These are phyloP conservation scores for Drosophila mauritiana DNA, from an alignment of 1,140 invertebrate species.

Conservation along the genomic window DNA sequence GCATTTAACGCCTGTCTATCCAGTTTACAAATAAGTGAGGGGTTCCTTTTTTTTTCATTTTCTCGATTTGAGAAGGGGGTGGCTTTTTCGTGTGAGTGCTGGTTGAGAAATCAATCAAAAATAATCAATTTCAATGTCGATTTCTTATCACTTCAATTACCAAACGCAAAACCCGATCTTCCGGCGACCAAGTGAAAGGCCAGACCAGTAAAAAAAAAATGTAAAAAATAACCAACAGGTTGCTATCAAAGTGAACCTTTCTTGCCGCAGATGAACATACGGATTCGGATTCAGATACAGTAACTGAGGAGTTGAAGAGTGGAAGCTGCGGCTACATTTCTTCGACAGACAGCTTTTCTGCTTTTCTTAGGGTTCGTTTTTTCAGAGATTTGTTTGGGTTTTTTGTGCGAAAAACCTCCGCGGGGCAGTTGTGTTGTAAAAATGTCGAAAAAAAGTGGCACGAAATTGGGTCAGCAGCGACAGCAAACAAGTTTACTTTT, in stretches of 20 bases:
- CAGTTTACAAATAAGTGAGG: constrained; percentile 35
- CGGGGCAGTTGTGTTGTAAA: constrained; percentile 51
- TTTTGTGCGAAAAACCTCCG: constrained; percentile 56
- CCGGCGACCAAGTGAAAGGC: constrained; percentile 65
- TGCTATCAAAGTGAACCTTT: constrained; percentile 35
- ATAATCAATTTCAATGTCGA: constrained; percentile 51
- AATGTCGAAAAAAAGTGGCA: constrained; percentile 70
- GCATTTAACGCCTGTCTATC: constrained; percentile 40
- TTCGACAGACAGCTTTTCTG: constrained; percentile 19
- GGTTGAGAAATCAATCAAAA: constrained; percentile 33
- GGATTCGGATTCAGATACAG: constrained; percentile 7
- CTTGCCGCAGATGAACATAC: constrained; percentile 18
- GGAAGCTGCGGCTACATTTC: constrained; percentile 20
- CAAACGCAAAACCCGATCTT: constrained; percentile 23
- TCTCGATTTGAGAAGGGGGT: not conserved
- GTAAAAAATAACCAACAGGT: constrained; percentile 19
- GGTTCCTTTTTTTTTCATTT: not conserved
- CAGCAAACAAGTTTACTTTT: constrained; percentile 67
- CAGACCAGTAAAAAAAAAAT: constrained; percentile 19
- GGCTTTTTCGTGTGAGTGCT: not conserved
- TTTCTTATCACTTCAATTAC: constrained; percentile 39
- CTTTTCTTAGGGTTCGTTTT: constrained; percentile 16
- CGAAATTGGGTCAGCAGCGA: constrained; percentile 73
- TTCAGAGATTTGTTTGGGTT: not conserved
- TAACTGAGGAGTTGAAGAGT: not conserved